Evolutionary conservation across 2,888 invertebrate genomes (phyloP).

Genomic region (Allolobophora icterica): DNA sequence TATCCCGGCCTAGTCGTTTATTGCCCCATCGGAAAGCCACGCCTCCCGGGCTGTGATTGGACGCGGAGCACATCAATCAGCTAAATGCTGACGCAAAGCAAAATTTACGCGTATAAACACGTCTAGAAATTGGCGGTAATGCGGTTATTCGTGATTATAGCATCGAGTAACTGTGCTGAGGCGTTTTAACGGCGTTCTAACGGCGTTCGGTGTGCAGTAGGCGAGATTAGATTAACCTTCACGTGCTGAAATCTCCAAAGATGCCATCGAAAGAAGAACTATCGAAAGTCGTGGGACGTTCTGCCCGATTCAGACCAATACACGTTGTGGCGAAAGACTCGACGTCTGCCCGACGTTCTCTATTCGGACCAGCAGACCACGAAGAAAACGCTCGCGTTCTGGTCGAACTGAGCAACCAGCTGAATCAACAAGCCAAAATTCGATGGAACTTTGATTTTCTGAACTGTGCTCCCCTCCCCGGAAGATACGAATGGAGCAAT

Average conservation of each 20-base stretch:
- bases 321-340: background rate
- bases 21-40: background rate
- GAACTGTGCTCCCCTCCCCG: background rate
- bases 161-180: background rate
- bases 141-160: conserved; percentile 8
- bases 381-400: background rate
- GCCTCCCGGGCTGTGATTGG: background rate
- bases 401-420: background rate
- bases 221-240: background rate
- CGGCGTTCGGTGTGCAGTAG: background rate
- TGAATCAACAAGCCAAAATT: conserved; percentile 6
- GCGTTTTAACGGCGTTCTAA: background rate
- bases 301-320: background rate
- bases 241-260: background rate
- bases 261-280: background rate
- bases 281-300: background rate
- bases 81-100: background rate
- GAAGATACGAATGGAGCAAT: background rate
- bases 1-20: too few relatives aligned
- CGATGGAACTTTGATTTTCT: conserved; percentile 12
- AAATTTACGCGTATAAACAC: conserved; percentile 13
- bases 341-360: background rate
- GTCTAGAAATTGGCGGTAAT: conserved; percentile 17
- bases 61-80: background rate
- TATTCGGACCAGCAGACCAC: background rate